Percentiles rank a stretch among this genome's conserved stretches.
These are phyloP conservation scores for Poecilia wingei DNA, from an alignment of 2,797 vertebrate species.

Conservation along the genomic window DNA sequence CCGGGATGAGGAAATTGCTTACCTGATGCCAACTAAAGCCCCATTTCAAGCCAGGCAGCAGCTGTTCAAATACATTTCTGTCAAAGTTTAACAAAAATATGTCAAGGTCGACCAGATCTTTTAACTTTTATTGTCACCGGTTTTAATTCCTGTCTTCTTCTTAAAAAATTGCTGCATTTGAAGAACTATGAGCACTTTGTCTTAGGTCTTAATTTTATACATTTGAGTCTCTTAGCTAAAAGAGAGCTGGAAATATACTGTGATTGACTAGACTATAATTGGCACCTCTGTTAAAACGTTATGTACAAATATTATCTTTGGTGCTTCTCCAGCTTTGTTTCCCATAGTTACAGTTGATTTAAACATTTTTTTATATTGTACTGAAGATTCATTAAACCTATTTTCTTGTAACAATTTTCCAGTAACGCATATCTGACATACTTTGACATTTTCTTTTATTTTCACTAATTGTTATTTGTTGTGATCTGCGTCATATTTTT, in stretches of 20 bases:
- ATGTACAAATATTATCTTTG: background rate
- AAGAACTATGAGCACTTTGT: background rate
- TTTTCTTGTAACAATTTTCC: background rate
- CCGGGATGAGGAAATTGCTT: slow-evolving; percentile 49
- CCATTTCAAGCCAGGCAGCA: slow-evolving; percentile 74
- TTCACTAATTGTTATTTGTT: background rate
- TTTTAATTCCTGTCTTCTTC: background rate
- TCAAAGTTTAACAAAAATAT: slow-evolving; percentile 61
- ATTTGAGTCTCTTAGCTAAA: slow-evolving; percentile 30
- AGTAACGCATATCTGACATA: background rate
- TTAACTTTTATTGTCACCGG: slow-evolving; percentile 21
- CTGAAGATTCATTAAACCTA: background rate
- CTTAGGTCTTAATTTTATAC: slow-evolving; percentile 7
- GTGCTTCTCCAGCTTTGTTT: background rate
- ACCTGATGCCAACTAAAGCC: slow-evolving; percentile 71
- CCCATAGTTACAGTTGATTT: background rate
- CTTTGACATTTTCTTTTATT: background rate
- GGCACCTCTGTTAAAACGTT: background rate
- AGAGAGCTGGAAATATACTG: slow-evolving; percentile 45
- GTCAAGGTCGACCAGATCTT: slow-evolving; percentile 42
- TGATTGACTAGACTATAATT: background rate
- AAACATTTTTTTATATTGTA: background rate
- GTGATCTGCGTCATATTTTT: background rate
- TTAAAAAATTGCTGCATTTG: background rate
- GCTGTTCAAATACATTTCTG: slow-evolving; percentile 76